Evolutionary conservation across 2,888 invertebrate species (phyloP).

Genomic region (Catonia carolina): DNA sequence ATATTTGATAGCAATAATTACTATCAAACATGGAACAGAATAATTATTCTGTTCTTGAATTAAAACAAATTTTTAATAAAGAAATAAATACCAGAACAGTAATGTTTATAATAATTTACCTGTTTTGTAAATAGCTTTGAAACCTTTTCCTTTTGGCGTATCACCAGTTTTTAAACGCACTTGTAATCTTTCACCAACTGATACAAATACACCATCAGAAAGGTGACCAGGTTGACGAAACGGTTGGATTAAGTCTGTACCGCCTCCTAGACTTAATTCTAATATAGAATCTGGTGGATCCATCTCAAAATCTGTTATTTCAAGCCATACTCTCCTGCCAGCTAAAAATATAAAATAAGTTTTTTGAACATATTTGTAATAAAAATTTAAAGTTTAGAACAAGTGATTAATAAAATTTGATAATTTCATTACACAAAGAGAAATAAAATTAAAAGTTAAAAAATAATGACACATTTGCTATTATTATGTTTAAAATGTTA

Average conservation of each 20-base stretch:
- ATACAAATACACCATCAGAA: constrained; percentile 61
- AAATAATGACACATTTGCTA: no score
- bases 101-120: no score
- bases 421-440: no score
- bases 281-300: constrained; percentile 49
- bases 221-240: constrained; percentile 50
- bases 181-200: constrained; percentile 53
- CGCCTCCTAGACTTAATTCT: constrained; percentile 52
- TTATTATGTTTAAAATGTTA: no score
- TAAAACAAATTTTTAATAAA: no score
- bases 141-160: constrained; percentile 59
- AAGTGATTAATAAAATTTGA: no score
- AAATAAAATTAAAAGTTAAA: no score
- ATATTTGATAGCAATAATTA: no score
- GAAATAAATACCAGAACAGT: no score
- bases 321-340: constrained; percentile 63
- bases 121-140: constrained; percentile 58
- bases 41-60: no score
- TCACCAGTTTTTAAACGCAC: constrained; percentile 58
- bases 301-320: constrained; percentile 57
- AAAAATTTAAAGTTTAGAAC: no score
- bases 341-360: constrained; percentile 37
- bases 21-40: no score
- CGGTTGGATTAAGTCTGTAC: constrained; percentile 48
- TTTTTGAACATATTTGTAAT: not conserved